These are phyloP conservation scores for Volucella zonaria DNA, from an alignment of 2,888 invertebrate genomes.

Conservation along the genomic window DNA sequence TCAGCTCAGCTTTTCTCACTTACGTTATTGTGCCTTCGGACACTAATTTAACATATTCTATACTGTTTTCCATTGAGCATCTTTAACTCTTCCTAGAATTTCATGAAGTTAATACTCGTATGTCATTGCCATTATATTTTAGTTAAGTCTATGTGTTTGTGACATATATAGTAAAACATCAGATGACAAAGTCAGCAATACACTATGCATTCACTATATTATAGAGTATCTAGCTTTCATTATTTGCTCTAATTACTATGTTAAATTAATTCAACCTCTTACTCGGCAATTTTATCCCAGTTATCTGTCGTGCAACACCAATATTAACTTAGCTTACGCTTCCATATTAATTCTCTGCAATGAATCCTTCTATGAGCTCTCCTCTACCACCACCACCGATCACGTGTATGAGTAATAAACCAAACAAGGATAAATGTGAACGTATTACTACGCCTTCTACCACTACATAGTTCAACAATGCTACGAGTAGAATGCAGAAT, in stretches of 20 bases:
- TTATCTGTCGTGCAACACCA: conserved; percentile 38
- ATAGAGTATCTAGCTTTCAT: conserved; percentile 33
- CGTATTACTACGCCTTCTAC: conserved; percentile 44
- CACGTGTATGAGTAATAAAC: conserved; percentile 65
- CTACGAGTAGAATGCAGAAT: conserved; percentile 52
- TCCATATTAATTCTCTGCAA: conserved; percentile 54
- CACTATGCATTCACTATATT: background rate
- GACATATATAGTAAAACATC: background rate
- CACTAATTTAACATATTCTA: no score
- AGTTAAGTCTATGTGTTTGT: background rate
- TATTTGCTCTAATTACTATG: conserved; percentile 59
- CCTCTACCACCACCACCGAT: conserved; percentile 28
- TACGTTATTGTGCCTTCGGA: no score
- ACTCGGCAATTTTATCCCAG: background rate
- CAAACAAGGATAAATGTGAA: conserved; percentile 66
- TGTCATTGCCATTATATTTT: no score
- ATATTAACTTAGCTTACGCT: conserved; percentile 65
- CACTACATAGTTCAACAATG: conserved; percentile 51
- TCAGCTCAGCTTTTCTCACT: no score
- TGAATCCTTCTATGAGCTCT: conserved; percentile 14
- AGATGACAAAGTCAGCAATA: conserved; percentile 33
- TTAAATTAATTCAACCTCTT: conserved; percentile 56
- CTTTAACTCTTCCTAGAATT: no score
- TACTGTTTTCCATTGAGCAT: no score
- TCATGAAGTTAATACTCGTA: no score